Evolutionary conservation across 2,113 vertebrate genomes (phyloP).

Genomic region (Myxocyprinus asiaticus): DNA sequence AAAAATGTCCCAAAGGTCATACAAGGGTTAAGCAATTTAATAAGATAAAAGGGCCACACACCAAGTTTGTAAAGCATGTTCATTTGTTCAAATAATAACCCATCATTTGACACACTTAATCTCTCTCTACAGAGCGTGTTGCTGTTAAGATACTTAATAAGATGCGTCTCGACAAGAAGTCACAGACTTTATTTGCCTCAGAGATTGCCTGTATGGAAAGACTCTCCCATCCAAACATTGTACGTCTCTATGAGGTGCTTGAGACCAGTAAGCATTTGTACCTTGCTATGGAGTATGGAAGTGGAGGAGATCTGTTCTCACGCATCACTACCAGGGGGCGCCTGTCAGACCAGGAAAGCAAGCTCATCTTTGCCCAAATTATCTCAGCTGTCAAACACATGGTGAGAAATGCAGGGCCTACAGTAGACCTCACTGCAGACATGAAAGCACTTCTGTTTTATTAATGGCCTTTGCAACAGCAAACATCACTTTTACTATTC

Average conservation of each 20-base stretch:
- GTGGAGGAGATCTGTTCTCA: conserved; percentile 76
- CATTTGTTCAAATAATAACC: too few relatives aligned
- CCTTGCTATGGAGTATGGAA: conserved; percentile 79
- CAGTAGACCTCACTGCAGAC: too few relatives aligned
- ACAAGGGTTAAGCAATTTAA: too few relatives aligned
- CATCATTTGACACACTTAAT: too few relatives aligned
- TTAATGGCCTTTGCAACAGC: too few relatives aligned
- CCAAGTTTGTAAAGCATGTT: background rate
- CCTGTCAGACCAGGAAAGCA: conserved; percentile 71
- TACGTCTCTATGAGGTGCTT: conserved; percentile 78
- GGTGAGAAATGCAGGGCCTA: conserved; percentile 64
- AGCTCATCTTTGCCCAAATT: conserved; percentile 75
- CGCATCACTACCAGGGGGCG: conserved; percentile 71
- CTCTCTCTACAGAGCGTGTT: conserved; percentile 70
- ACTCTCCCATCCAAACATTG: conserved; percentile 77
- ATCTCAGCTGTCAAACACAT: conserved; percentile 78
- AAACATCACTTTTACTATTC: too few relatives aligned
- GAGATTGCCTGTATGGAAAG: conserved; percentile 80
- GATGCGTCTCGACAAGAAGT: conserved; percentile 63
- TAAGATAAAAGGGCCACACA: background rate
- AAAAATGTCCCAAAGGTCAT: too few relatives aligned
- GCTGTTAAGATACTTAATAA: conserved; percentile 79
- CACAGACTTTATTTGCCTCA: conserved; percentile 52
- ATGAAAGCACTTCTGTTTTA: too few relatives aligned
- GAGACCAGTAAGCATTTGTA: conserved; percentile 72